These are phyloP conservation scores for Euleptes europaea DNA, from an alignment of 2,113 vertebrate species.

Conservation along the genomic window DNA sequence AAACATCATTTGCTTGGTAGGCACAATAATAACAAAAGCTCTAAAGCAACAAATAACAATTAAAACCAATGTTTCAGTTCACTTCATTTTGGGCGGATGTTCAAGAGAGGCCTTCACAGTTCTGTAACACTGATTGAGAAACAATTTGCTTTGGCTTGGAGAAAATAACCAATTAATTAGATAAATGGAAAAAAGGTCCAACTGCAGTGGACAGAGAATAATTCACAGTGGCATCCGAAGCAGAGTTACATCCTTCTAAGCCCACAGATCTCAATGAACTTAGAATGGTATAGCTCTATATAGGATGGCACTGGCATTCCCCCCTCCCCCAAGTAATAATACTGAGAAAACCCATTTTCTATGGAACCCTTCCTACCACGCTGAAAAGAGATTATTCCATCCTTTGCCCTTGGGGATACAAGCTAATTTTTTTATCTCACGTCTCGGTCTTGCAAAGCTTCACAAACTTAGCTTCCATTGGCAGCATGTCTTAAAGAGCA, in stretches of 20 bases:
- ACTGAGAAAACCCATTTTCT: conserved; percentile 29
- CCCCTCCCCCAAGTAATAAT: not conserved
- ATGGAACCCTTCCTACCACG: not conserved
- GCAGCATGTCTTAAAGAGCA: not conserved
- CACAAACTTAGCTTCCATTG: not conserved
- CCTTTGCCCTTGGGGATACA: conserved; percentile 30
- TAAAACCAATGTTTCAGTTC: conserved; percentile 76
- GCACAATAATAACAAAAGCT: conserved; percentile 88
- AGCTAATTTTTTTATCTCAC: conserved; percentile 53
- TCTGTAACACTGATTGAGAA: conserved; percentile 81
- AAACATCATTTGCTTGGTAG: conserved; percentile 88
- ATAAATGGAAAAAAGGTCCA: conserved; percentile 29
- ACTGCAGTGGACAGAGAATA: not conserved
- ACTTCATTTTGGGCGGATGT: conserved; percentile 73
- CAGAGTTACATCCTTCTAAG: too few species aligned
- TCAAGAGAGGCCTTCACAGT: conserved; percentile 75
- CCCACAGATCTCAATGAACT: too few species aligned
- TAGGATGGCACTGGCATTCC: too few species aligned
- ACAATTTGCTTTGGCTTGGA: conserved; percentile 64
- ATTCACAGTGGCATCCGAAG: too few species aligned
- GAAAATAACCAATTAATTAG: conserved; percentile 50
- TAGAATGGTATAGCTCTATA: too few species aligned
- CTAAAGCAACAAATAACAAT: conserved; percentile 85
- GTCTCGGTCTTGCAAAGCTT: not conserved
- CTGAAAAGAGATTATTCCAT: not conserved